Evolutionary conservation across 2,797 vertebrate species (phyloP).

Genomic region (Cynodonichthys magdalenae): DNA sequence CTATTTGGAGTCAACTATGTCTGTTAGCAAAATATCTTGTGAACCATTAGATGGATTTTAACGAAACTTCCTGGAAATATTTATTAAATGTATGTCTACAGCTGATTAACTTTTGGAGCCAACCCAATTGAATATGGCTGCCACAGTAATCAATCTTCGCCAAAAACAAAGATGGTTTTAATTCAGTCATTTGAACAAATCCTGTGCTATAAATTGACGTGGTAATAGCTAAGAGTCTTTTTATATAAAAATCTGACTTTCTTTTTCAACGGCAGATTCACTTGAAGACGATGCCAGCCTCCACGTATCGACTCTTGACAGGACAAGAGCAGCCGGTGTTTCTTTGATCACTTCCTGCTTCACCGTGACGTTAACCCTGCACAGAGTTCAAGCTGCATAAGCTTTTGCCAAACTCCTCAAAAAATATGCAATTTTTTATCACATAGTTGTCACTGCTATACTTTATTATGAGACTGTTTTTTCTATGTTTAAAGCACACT

Average conservation of each 20-base stretch:
- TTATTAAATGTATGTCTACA: no score
- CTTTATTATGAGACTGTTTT: slow-evolving; percentile 16
- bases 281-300: slow-evolving; percentile 96
- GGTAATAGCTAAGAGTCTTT: no score
- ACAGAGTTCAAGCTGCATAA: slow-evolving; percentile 44
- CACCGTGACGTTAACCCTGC: slow-evolving; percentile 18
- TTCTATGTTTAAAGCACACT: slow-evolving; percentile 44
- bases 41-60: no score
- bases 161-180: no score
- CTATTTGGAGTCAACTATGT: no score
- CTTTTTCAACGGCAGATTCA: slow-evolving; percentile 83
- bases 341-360: slow-evolving; percentile 78
- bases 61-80: no score
- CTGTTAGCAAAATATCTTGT: no score
- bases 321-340: slow-evolving; percentile 95
- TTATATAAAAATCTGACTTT: not conserved
- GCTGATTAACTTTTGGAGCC: no score
- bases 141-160: no score
- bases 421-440: slow-evolving; percentile 61
- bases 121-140: no score
- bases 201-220: no score
- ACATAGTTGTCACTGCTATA: slow-evolving; percentile 39
- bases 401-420: slow-evolving; percentile 58
- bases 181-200: no score
- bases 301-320: slow-evolving; percentile 94